These are phyloP conservation scores for Parauchenoglanis punctatus DNA, from an alignment of 2,797 vertebrate species.

Conservation along the genomic window DNA sequence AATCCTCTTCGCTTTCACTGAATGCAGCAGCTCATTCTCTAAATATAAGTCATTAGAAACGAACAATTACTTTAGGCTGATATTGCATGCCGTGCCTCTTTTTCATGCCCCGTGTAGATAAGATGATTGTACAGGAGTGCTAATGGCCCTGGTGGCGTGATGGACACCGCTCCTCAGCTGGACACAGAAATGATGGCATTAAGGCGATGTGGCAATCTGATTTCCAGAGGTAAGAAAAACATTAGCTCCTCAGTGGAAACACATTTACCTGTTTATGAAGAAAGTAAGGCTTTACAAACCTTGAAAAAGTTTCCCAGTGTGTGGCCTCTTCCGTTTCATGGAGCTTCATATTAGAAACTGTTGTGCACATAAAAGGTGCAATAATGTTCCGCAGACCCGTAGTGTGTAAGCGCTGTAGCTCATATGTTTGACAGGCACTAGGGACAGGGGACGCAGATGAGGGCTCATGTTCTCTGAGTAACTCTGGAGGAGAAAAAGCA, in stretches of 20 bases:
- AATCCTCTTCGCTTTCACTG: constrained; percentile 51
- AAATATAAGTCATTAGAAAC: constrained; percentile 58
- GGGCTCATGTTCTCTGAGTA: background rate
- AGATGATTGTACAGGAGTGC: constrained; percentile 51
- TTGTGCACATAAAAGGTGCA: constrained; percentile 30
- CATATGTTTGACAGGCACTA: constrained; percentile 6
- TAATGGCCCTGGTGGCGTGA: constrained; percentile 51
- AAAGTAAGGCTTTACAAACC: constrained; percentile 15
- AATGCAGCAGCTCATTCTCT: constrained; percentile 34
- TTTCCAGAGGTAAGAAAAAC: constrained; percentile 36
- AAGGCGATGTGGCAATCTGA: constrained; percentile 42
- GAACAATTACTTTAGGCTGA: constrained; percentile 56
- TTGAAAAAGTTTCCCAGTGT: constrained; percentile 42
- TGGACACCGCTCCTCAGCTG: constrained; percentile 49
- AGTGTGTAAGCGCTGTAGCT: constrained; percentile 9
- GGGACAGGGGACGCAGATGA: background rate
- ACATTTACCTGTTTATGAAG: constrained; percentile 51
- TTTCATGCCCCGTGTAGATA: constrained; percentile 51
- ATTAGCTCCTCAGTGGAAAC: constrained; percentile 45
- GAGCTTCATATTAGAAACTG: constrained; percentile 35
- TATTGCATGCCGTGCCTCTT: constrained; percentile 42
- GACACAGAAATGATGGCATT: constrained; percentile 55
- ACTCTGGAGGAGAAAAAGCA: constrained; percentile 7
- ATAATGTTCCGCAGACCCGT: constrained; percentile 34
- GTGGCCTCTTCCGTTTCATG: constrained; percentile 28